phyloP scores from a whole-genome alignment of 1,140 invertebrate genomes.

The Neodiprion lecontei region DNA sequence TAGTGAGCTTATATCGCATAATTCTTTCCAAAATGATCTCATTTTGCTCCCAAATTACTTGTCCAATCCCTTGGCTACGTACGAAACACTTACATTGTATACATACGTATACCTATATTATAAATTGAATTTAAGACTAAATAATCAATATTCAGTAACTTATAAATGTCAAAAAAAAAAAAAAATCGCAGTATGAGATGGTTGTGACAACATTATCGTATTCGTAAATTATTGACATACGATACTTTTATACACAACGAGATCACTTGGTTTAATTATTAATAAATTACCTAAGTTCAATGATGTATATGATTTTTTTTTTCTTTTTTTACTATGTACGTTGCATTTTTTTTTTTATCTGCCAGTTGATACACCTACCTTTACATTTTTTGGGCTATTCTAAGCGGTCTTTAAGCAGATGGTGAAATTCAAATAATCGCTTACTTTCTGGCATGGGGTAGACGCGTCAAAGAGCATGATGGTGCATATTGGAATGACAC shows the following conservation, averaged over 20 bases:
- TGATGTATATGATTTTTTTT: too few species aligned
- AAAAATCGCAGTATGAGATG: not conserved
- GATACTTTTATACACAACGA: not conserved
- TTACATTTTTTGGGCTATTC: not conserved
- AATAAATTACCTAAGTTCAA: too few species aligned
- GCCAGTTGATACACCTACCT: not conserved
- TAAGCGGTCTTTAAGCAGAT: not conserved
- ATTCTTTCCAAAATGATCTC: slow-evolving; percentile 2
- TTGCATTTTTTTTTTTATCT: not conserved
- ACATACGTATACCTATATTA: not conserved
- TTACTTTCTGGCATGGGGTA: not conserved
- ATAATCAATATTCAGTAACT: not conserved
- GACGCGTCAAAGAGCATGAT: not conserved
- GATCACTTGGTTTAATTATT: not conserved
- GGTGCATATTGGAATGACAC: not conserved
- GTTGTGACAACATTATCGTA: too few species aligned
- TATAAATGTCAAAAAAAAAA: not conserved
- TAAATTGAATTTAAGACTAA: not conserved
- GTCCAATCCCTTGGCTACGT: not conserved
- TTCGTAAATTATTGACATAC: not conserved
- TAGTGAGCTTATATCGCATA: not conserved
- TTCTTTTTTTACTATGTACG: not conserved
- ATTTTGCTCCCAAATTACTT: not conserved
- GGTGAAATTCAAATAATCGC: not conserved
- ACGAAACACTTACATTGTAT: too few species aligned